Base-by-base conservation (phyloP, 2,797 vertebrate species). In the Cuniculus paca region DNA sequence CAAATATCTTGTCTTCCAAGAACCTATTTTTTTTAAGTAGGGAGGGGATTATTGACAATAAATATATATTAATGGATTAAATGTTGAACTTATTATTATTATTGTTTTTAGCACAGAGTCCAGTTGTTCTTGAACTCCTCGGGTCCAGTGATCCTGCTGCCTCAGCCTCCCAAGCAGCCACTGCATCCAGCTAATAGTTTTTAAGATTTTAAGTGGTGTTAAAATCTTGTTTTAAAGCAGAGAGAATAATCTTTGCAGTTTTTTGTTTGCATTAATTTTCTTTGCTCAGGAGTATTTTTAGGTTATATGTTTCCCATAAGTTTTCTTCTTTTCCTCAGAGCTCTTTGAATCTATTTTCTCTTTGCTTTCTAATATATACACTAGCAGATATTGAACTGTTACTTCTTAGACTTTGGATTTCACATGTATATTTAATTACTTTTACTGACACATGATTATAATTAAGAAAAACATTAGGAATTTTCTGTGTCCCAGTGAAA, bases 61-160 rank as follows among this genome's bases (percentile, higher is more conserved):
- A 94, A 81, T 5, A 90, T n/a, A 6, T 0, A 88, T 61, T 36
- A 56, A 56, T 78, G 3, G 42, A 74, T 45, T 88, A 82, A 91
- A 63, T 96, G 95, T 45, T 93, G 14, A 77, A n/a, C 24, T 77
- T 91, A n/a, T 54, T 87, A 87, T 81, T 74, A 36, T 63, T 75
- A 75, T 48, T 48, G n/a, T 22, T 82, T 90, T 94, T 50, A 52
- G 45, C 24, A 48, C 77, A n/a, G 12, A 16, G 22, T 65, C 24
- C 65, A 12, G 0, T n/a, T 74, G 28, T 17, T 74, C 7, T 54
- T 34, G 6, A 63, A 75, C 16, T 56, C 22, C 14, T 54, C 31
- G 2, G 22, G 42, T 36, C 72, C 60, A 31, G 42, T 34, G 20
- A 42, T 88, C n/a, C 13, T 42, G 63, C 34, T 81, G 39, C 20